phyloP scores from a whole-genome alignment of 2,113 vertebrate genomes.

The Pipra filicauda region DNA sequence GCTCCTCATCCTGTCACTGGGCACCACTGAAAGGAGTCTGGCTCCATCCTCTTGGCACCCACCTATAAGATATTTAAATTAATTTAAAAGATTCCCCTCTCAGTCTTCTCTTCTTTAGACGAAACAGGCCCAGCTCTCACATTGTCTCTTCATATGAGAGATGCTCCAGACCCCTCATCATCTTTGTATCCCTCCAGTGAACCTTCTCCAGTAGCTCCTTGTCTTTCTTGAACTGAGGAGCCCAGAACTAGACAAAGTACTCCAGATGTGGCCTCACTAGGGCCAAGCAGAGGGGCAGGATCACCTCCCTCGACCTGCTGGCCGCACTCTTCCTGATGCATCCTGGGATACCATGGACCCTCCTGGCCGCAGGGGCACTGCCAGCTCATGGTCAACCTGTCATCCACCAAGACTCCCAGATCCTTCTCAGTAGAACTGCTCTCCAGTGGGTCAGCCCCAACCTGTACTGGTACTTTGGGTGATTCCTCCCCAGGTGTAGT shows the following conservation, averaged over 20 bases:
- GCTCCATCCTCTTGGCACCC: not conserved
- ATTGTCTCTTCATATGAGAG: not conserved
- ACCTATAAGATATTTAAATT: not conserved
- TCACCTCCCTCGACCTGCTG: not conserved
- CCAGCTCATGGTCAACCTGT: not conserved
- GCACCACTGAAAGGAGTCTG: not conserved
- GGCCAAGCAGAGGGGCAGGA: not conserved
- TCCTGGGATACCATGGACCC: accelerated
- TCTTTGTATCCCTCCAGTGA: not conserved
- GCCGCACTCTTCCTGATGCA: not conserved
- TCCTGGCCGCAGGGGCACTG: not conserved
- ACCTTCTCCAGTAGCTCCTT: not conserved
- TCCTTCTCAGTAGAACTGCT: not conserved
- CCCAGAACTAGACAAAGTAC: not conserved
- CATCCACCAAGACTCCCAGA: not conserved
- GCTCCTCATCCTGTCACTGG: not conserved
- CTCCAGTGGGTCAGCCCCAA: not conserved
- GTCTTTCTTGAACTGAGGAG: not conserved
- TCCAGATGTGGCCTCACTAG: not conserved
- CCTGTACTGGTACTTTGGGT: not conserved
- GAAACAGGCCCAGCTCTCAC: not conserved
- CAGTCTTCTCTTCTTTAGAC: not conserved
- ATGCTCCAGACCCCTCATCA: not conserved
- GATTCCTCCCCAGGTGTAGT: not conserved
- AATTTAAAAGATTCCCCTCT: not conserved